Percentiles rank a stretch among this genome's conserved stretches.
Conservation (phyloP, 1,140 invertebrate genomes). For the Brachionus koreanus region DNA sequence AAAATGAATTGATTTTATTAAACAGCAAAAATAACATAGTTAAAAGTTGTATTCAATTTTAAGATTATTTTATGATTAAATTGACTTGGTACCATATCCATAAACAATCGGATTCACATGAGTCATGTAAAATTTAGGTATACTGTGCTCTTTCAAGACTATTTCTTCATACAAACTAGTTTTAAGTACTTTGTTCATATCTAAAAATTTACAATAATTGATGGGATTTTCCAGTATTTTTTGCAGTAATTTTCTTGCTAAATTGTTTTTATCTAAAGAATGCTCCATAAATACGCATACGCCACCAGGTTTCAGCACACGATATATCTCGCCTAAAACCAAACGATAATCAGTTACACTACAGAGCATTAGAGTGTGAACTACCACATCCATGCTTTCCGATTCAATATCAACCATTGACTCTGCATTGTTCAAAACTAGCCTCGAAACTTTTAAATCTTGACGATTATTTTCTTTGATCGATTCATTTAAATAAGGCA, state of each 20-base stretch:
- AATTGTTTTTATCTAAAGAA: background rate
- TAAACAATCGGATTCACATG: slow-evolving; percentile 29
- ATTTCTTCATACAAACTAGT: slow-evolving; percentile 11
- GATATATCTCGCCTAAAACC: slow-evolving; percentile 19
- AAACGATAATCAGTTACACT: background rate
- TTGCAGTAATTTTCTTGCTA: background rate
- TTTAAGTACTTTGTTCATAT: slow-evolving; percentile 15
- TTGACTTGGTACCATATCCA: slow-evolving; percentile 16
- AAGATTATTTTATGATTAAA: background rate
- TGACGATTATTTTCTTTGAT: slow-evolving; percentile 31
- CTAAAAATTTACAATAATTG: slow-evolving; percentile 7
- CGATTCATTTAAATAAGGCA: slow-evolving; percentile 11
- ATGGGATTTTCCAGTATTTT: background rate
- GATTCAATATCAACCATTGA: slow-evolving; percentile 29
- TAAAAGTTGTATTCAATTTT: too few species aligned
- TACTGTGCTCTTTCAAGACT: background rate
- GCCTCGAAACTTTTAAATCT: slow-evolving; percentile 18
- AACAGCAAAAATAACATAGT: too few species aligned
- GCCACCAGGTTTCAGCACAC: slow-evolving; percentile 37
- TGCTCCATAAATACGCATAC: slow-evolving; percentile 42
- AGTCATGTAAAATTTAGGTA: background rate
- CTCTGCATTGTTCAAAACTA: slow-evolving; percentile 24
- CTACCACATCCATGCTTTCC: slow-evolving; percentile 27
- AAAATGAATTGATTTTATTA: too few species aligned
- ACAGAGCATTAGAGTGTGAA: slow-evolving; percentile 18